Evolutionary conservation across 2,797 vertebrate species (phyloP).

Genomic region (Podarcis siculus): DNA sequence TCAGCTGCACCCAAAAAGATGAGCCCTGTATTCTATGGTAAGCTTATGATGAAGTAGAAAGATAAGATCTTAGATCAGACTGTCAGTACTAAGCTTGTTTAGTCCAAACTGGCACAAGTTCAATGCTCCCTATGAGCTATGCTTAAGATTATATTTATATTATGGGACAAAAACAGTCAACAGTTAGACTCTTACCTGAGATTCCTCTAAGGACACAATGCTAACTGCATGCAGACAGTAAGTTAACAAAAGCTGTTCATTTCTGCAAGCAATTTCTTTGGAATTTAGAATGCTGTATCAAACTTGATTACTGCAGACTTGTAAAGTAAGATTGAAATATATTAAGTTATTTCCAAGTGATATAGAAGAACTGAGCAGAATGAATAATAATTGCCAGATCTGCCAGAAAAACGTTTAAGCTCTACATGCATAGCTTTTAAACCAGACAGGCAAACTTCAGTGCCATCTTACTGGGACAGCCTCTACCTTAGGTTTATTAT

Average conservation of each 20-base stretch:
- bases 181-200: neutral
- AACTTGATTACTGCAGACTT: neutral
- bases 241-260: neutral
- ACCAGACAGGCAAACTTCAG: neutral
- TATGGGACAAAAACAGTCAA: neutral
- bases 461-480: neutral
- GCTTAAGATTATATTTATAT: neutral
- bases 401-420: neutral
- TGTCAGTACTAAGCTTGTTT: neutral
- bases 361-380: neutral
- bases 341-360: neutral
- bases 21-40: neutral
- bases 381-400: neutral
- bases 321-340: neutral
- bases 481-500: neutral
- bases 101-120: neutral
- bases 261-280: neutral
- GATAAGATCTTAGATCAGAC: neutral
- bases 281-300: neutral
- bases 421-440: neutral
- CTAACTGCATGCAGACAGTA: neutral
- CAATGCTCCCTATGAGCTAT: neutral
- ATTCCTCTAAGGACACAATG: neutral
- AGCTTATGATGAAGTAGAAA: neutral
- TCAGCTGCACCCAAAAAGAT: neutral